phyloP scores from a whole-genome alignment of 1,140 invertebrate species.

The Zaprionus taronus region DNA sequence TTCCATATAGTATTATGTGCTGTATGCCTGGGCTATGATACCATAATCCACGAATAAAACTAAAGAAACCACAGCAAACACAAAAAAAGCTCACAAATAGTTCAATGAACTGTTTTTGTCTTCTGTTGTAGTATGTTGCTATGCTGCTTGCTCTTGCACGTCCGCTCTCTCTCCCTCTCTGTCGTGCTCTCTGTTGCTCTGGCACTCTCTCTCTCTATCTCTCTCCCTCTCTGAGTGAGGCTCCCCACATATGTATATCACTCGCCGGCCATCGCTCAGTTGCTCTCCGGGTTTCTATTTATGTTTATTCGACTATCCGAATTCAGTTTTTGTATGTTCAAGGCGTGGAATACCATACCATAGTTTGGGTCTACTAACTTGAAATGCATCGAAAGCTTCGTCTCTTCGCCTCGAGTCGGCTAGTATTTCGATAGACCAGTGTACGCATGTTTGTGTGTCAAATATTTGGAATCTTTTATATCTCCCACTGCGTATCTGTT shows the following conservation, averaged over 20 bases:
- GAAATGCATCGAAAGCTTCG: conserved; percentile 70
- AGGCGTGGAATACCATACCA: conserved; percentile 47
- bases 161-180: conserved; percentile 24
- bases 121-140: conserved; percentile 62
- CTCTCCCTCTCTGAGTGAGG: conserved; percentile 4
- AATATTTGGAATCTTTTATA: conserved; percentile 22
- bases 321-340: conserved; percentile 60
- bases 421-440: not conserved
- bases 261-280: conserved; percentile 23
- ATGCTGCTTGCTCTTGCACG: conserved; percentile 56
- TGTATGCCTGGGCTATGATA: conserved; percentile 67
- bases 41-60: conserved; percentile 83
- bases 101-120: conserved; percentile 82
- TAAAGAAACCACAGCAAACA: conserved; percentile 72
- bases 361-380: conserved; percentile 30
- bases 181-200: conserved; percentile 25
- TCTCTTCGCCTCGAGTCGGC: not conserved
- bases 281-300: conserved; percentile 55
- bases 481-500: conserved; percentile 13
- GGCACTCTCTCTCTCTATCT: conserved; percentile 16
- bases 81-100: conserved; percentile 82
- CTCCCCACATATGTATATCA: conserved; percentile 17
- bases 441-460: conserved; percentile 6
- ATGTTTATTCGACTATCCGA: conserved; percentile 69
- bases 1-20: conserved; percentile 40